Base-by-base conservation (phyloP, 2,797 vertebrate genomes). In the Sylvia borin region DNA sequence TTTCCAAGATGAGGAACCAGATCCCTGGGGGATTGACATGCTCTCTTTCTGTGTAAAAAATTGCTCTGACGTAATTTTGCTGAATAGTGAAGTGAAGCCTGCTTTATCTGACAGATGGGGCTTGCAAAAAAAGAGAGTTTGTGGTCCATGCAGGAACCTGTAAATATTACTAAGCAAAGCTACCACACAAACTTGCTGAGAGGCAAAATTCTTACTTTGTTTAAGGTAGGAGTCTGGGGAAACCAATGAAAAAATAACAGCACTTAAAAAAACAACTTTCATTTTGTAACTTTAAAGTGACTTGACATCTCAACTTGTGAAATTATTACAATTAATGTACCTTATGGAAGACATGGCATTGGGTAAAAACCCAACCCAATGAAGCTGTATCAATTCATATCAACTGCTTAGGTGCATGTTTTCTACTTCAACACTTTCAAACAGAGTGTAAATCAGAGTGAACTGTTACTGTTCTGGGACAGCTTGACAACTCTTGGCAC, bases 1-100 rank as follows among this genome's bases (percentile, higher is more conserved):
- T 76, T 86, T 78, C 88, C 58, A 82, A 88, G 67, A 89, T 84
- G 83, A 97, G 75, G 79, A 92, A 94, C 75, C 73, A 76, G 43
- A 71, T 57, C 42, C 34, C 24, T 18, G 13, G 19, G 50, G 67
- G 26, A 88, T 2, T 13, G 57, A 70, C 11, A 17, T 5, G 7
- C 43, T 78, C 60, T 85, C 43, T 95, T 93, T 88, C 68, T 66
- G 13, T 72, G 80, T 29, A 66, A 75, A 88, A 84, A 92, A 47
- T 5, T 58, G 29, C 31, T 77, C 34, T 65, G 58, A 65, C 0
- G 5, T 76, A 57, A 86, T 83, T 91, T 80, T 90, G 53, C 62
- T 88, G 84, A 96, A 85, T 8, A 92, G 85, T 73, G 79, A 95
- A 73, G 53, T 74, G 71, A 68, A 36, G 13, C 16, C 34, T 78